These are phyloP conservation scores for Cyclophora albipunctata DNA, from an alignment of 2,888 invertebrate species.

Conservation along the genomic window DNA sequence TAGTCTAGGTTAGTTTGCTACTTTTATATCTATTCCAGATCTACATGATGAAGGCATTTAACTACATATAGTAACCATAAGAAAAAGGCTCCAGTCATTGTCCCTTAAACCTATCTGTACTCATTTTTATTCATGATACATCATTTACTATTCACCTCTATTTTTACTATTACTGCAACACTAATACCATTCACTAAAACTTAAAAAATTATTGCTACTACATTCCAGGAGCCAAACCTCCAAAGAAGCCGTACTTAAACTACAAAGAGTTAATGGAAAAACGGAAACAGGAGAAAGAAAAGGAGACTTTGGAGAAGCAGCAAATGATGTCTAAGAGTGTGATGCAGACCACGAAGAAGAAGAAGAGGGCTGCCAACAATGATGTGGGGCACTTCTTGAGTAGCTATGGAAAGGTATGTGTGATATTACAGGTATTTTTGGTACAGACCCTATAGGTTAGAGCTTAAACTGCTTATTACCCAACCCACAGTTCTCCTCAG, in stretches of 20 bases:
- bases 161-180: too few relatives aligned
- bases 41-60: too few relatives aligned
- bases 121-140: too few relatives aligned
- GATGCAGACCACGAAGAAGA: conserved; percentile 72
- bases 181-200: too few relatives aligned
- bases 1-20: conserved; percentile 77
- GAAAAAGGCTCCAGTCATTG: too few relatives aligned
- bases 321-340: conserved; percentile 77
- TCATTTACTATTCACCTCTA: too few relatives aligned
- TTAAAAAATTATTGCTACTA: too few relatives aligned
- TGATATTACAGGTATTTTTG: not conserved
- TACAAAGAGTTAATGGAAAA: conserved; percentile 82
- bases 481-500: too few relatives aligned
- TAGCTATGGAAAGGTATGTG: conserved; percentile 62
- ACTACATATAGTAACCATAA: too few relatives aligned
- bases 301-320: conserved; percentile 60
- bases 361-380: conserved; percentile 53
- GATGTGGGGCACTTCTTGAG: conserved; percentile 66
- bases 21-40: not conserved
- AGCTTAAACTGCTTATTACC: too few relatives aligned
- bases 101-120: too few relatives aligned
- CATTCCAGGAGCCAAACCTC: conserved; percentile 83
- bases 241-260: conserved; percentile 80
- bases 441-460: not conserved
- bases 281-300: conserved; percentile 72